phyloP scores from a whole-genome alignment of 2,797 vertebrate species.

The Dallia pectoralis region DNA sequence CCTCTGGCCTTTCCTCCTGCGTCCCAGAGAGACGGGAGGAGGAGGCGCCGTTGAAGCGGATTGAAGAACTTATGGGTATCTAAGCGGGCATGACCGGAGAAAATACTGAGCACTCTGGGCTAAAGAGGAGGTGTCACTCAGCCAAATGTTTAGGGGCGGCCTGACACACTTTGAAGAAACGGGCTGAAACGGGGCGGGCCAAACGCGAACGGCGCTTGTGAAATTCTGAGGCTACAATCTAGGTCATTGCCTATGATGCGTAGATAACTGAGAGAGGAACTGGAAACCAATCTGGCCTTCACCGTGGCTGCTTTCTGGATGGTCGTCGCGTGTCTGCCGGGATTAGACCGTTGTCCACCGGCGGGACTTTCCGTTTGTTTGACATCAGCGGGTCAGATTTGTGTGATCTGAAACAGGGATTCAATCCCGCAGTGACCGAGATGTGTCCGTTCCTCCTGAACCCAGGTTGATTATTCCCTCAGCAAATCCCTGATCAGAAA shows the following conservation, averaged over 20 bases:
- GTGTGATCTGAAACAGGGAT: neutral
- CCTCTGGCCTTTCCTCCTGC: conserved; percentile 25
- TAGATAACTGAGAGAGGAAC: conserved; percentile 63
- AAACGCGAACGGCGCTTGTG: conserved; percentile 45
- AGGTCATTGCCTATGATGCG: conserved; percentile 73
- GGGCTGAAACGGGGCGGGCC: conserved; percentile 64
- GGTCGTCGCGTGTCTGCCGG: neutral
- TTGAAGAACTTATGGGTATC: conserved; percentile 6
- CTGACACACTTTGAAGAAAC: conserved; percentile 71
- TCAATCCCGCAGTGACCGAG: neutral
- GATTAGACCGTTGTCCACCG: neutral
- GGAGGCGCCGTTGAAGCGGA: neutral
- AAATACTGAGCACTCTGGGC: conserved; percentile 49
- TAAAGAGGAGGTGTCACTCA: conserved; percentile 48
- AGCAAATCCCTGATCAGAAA: conserved; percentile 26
- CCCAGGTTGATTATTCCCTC: conserved; percentile 12
- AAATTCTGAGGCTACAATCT: conserved; percentile 65
- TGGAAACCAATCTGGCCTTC: conserved; percentile 74
- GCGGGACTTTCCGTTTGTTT: neutral
- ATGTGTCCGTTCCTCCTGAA: conserved; percentile 13
- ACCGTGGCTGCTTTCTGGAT: conserved; percentile 56
- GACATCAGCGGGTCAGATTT: neutral
- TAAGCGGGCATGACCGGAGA: conserved; percentile 42
- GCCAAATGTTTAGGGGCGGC: conserved; percentile 73
- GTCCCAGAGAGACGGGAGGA: conserved; percentile 40